Base-by-base conservation (phyloP, 1,140 invertebrate genomes). In the Camponotus floridanus region DNA sequence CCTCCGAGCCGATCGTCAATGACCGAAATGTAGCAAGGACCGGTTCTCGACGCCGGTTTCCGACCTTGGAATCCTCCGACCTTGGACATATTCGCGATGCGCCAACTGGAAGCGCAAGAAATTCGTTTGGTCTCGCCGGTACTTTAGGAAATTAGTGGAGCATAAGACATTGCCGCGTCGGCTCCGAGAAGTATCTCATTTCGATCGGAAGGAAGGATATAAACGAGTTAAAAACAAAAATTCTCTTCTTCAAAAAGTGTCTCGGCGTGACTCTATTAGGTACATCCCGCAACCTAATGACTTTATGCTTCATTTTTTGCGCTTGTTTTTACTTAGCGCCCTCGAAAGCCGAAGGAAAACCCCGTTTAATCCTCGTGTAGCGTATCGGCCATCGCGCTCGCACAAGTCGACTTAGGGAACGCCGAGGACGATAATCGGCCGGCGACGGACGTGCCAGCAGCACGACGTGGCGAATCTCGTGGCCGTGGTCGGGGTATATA, bases 401-500 rank as follows among this genome's bases (percentile, higher is more conserved):
- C 26, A 76, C 62, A 33, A 79, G 31, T 59, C 64, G 85, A 70
- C 67, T 64, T 79, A 67, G 62, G 84, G 48, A 87, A 21, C 76
- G 89, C 80, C 89, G 76, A 80, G 73, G 88, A 90, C 86, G 89
- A 90, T 90, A 90, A 90, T 90, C 89, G 89, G 88, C 67, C 68
- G 67, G 57, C 78, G 71, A 76, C 76, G 21, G 48, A 51, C 48
- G 70, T 89, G 74, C 39, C 62, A 45, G 83, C 76, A 68, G 79
- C 85, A 70, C 79, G 68, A 76, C 88, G 85, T 87, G 88, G 87
- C 79, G 84, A 87, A 88, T 83, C 87, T 91, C 83, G 85, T 83
- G 87, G 36, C 78, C 87, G 86, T 88, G 74, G 86, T 57, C 88
- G 74, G 88, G 79, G 39, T 83, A 90, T 93, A 93, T 92, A 94